phyloP scores from a whole-genome alignment of 2,888 invertebrate genomes.

The Nowickia ferox region DNA sequence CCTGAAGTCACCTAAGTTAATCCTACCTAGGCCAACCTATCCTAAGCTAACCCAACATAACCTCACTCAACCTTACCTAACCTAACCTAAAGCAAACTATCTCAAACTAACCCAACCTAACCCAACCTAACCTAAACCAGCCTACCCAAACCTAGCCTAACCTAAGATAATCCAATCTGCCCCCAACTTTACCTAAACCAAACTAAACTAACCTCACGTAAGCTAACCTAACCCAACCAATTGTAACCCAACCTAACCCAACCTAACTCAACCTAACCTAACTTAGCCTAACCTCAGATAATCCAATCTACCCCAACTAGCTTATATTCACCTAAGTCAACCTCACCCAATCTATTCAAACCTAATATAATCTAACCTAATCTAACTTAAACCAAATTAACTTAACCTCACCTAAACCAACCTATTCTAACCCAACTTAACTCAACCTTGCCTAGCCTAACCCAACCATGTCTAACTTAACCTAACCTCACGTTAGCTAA shows the following conservation, averaged over 20 bases:
- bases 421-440: neutral
- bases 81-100: too few relatives aligned
- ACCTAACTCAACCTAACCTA: constrained; percentile 7
- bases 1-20: too few relatives aligned
- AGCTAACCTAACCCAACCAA: neutral
- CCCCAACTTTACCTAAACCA: constrained; percentile 20
- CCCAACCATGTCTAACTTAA: neutral
- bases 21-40: too few relatives aligned
- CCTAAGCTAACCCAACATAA: too few relatives aligned
- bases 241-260: constrained; percentile 19
- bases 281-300: constrained; percentile 24
- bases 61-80: too few relatives aligned
- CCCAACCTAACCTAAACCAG: too few relatives aligned
- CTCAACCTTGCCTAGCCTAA: neutral
- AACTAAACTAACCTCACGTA: neutral
- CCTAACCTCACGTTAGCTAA: neutral
- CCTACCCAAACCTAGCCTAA: constrained; percentile 21
- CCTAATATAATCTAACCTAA: neutral
- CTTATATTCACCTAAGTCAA: too few relatives aligned
- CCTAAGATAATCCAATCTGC: too few relatives aligned
- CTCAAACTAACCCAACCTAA: too few relatives aligned
- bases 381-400: neutral
- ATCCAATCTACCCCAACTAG: constrained; percentile 20
- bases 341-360: constrained; percentile 20
- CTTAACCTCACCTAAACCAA: neutral